A percentile compares a stretch with the other conserved stretches of the same genome.
phyloP scores from a whole-genome alignment of 30 jellyfish, hydroid and myxozoan species.

The Catostylus mosaicus region DNA sequence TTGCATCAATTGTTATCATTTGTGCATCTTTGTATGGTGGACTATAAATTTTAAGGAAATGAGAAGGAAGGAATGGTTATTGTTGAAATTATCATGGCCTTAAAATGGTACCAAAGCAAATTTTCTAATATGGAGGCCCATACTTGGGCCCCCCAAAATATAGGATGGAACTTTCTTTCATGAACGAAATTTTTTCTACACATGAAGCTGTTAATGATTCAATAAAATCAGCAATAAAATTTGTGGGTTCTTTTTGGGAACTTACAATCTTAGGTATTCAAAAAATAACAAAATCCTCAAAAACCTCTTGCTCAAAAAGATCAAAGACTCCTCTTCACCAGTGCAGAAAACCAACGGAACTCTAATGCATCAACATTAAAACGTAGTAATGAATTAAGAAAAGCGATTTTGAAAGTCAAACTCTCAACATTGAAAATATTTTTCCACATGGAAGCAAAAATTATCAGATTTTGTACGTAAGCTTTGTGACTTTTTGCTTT shows the following conservation, averaged over 20 bases:
- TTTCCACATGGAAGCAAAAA: neutral
- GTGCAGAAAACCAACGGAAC: neutral
- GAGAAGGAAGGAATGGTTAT: too few species aligned
- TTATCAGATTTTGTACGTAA: neutral
- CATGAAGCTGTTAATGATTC: neutral
- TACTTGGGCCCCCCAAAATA: slow-evolving; percentile 1
- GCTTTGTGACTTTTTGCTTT: neutral
- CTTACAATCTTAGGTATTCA: neutral
- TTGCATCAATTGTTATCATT: neutral
- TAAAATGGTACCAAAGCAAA: neutral
- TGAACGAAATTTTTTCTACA: neutral
- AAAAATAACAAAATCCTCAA: neutral
- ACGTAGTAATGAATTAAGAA: neutral
- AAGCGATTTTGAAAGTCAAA: neutral
- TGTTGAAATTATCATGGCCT: too few species aligned
- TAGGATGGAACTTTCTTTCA: slow-evolving; percentile 17
- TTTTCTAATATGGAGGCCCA: neutral
- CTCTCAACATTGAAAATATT: neutral
- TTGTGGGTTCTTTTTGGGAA: neutral
- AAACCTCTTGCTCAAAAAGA: too few species aligned
- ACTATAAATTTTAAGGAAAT: too few species aligned
- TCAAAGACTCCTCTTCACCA: too few species aligned
- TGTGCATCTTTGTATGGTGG: slow-evolving; percentile 4
- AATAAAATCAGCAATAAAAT: neutral
- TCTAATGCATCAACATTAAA: neutral